Percentiles rank a stretch among this genome's conserved stretches.
Evolutionary conservation across 2,888 invertebrate species (phyloP).

Genomic region (Oasisia sp.): DNA sequence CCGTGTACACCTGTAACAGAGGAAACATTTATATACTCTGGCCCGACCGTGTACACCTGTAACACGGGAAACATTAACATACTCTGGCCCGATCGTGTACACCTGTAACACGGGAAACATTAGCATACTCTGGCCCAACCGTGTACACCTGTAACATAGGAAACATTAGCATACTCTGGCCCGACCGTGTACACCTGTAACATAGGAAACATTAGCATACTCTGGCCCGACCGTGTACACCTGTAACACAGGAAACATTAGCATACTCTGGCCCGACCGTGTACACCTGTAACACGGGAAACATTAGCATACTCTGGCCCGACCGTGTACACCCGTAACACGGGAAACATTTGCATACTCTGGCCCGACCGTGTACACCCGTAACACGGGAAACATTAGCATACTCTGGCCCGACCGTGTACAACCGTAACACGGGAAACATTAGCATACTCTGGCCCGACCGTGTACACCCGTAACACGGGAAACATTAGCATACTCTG

Average conservation of each 20-base stretch:
- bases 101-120: too few species aligned
- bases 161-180: too few species aligned
- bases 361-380: not conserved
- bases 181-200: too few species aligned
- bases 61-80: constrained; percentile 22
- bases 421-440: constrained; percentile 78
- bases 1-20: constrained; percentile 87
- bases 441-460: constrained; percentile 99
- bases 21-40: constrained; percentile 93
- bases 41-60: constrained; percentile 98
- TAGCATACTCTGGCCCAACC: too few species aligned
- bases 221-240: too few species aligned
- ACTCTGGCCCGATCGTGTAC: too few species aligned
- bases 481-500: constrained; percentile 80
- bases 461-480: constrained; percentile 77
- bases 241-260: too few species aligned
- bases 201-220: too few species aligned
- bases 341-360: constrained; percentile 83
- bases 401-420: constrained; percentile 99
- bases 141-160: too few species aligned
- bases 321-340: constrained; percentile 68
- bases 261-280: too few species aligned
- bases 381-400: constrained; percentile 77
- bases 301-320: too few species aligned
- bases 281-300: too few species aligned